phyloP scores from a whole-genome alignment of 2,888 invertebrate genomes.

The Synanthedon vespiformis region DNA sequence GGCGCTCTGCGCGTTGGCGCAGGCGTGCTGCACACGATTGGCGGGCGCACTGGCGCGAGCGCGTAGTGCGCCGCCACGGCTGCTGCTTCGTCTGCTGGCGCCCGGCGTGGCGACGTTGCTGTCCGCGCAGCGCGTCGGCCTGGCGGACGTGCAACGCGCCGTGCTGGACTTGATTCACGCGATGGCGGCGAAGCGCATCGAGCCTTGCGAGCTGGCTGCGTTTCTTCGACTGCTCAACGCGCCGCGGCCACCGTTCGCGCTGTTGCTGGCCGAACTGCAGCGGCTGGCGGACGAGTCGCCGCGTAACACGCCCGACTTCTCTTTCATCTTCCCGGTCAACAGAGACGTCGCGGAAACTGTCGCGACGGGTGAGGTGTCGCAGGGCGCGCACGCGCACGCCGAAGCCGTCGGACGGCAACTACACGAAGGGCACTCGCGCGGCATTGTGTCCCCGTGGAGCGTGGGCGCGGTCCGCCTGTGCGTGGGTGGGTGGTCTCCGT shows the following conservation, averaged over 20 bases:
- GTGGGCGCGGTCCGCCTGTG: conserved; percentile 40
- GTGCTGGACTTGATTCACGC: conserved; percentile 73
- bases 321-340: conserved; percentile 64
- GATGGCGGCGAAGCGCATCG: conserved; percentile 65
- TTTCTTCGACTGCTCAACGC: conserved; percentile 73
- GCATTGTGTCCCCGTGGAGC: conserved; percentile 40
- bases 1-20: conserved; percentile 34
- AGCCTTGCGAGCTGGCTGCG: conserved; percentile 64
- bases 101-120: conserved; percentile 2
- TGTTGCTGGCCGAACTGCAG: conserved; percentile 52
- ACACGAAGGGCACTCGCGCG: conserved; percentile 1
- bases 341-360: conserved; percentile 7
- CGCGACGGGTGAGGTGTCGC: conserved; percentile 1
- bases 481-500: conserved; percentile 71
- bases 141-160: conserved; percentile 73
- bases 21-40: conserved; percentile 37
- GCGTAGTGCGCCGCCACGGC: conserved; percentile 11
- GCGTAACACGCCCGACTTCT: conserved; percentile 65
- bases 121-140: neutral
- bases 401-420: conserved; percentile 1
- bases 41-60: conserved; percentile 5
- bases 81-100: conserved; percentile 9
- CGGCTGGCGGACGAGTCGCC: conserved; percentile 43
- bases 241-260: conserved; percentile 62
- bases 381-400: conserved; percentile 4